Base-by-base conservation (phyloP, 2,113 vertebrate genomes). In the Lynx canadensis region DNA sequence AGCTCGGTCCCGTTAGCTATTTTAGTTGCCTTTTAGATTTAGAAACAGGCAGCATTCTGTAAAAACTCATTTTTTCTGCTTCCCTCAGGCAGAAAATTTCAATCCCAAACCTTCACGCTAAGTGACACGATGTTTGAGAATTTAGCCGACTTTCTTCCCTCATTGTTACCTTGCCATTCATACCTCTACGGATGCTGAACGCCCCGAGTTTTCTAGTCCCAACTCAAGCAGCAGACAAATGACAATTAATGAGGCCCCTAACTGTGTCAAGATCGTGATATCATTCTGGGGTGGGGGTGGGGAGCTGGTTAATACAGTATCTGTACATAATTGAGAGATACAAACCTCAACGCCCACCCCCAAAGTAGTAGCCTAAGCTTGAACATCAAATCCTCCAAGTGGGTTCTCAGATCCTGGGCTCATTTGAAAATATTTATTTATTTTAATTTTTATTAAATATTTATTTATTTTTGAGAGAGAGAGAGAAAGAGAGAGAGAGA, bases 1-100 rank as follows among this genome's bases (percentile, higher is more conserved):
- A 7, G 60, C 73, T n/a, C n/a, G 10, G 74, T 9, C 55, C 89
- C 63, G 83, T 89, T 5, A 65, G 66, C 79, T 96, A 95, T 89
- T 88, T 92, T 71, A 81, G 74, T 65, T 38, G 68, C 50, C 50
- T 92, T 74, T 94, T 73, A 93, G 74, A 38, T 80, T 93, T 55
- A 84, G 93, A 87, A 90, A 31, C 29, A 79, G 91, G 88, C 91
- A 95, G 78, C 11, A 31, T 94, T 81, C 89, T 73, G 23, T 83
- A 73, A 87, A 81, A 88, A 90, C 55, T 95, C 76, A 87, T 87
- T 92, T 85, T 90, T 92, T 38, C 89, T 92, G 86, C 89, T 97
- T 95, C 78, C 88, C 86, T 86, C 86, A 69, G 82, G 91, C 92
- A 98, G 94, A 89, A 95, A 81, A 95, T 96, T 95, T 96, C 90